Conservation (phyloP, 2,113 vertebrate genomes). For the Bubo scandiacus region DNA sequence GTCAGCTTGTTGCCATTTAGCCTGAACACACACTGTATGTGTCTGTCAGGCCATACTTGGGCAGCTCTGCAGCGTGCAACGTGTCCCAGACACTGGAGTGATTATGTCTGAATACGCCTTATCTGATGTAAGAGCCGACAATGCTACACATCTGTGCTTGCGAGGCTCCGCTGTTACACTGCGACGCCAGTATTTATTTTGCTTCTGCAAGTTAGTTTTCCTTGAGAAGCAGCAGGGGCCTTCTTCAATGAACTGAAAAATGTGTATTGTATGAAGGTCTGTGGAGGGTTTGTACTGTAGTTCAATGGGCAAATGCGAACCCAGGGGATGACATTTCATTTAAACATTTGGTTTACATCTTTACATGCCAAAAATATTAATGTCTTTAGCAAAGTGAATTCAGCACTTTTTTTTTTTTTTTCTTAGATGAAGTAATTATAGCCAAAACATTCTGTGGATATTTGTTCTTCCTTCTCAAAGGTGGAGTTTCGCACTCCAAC, state of each 20-base stretch:
- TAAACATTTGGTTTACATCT: conserved; percentile 61
- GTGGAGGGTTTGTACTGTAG: background rate
- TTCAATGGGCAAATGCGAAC: conserved; percentile 12
- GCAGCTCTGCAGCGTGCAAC: background rate
- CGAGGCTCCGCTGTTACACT: background rate
- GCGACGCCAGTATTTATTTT: conserved; percentile 47
- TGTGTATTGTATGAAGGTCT: conserved; percentile 19
- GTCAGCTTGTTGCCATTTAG: background rate
- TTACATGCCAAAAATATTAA: conserved; percentile 56
- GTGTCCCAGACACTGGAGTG: conserved; percentile 15
- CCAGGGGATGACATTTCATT: conserved; percentile 43
- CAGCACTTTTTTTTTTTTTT: background rate
- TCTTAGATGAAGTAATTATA: conserved; percentile 41
- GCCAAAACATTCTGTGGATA: conserved; percentile 15
- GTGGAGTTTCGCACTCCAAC: background rate
- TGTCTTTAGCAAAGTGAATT: conserved; percentile 24
- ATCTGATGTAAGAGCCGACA: conserved; percentile 43
- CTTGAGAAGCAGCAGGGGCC: conserved; percentile 42
- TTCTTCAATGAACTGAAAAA: conserved; percentile 60
- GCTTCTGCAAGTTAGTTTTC: conserved; percentile 46
- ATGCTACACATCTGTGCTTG: conserved; percentile 18
- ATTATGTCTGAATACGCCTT: conserved; percentile 32
- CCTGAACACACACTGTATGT: background rate
- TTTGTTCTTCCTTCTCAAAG: conserved; percentile 34
- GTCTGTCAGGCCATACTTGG: conserved; percentile 34